phyloP scores from a whole-genome alignment of 2,888 invertebrate genomes.

The Chouioia cunea region DNA sequence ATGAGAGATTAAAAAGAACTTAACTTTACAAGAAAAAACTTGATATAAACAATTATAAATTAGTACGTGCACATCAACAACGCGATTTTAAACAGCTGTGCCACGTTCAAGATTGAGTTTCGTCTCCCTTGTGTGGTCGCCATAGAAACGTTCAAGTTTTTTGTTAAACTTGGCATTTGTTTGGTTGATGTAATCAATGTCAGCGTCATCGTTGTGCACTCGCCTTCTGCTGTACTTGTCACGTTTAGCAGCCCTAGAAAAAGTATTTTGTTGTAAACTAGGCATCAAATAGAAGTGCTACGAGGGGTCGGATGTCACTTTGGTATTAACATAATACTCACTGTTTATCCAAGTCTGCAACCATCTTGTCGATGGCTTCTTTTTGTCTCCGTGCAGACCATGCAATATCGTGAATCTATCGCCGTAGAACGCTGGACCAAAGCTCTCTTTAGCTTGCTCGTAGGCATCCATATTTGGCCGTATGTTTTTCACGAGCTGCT shows the following conservation, averaged over 20 bases:
- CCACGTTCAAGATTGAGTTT: slow-evolving; percentile 99
- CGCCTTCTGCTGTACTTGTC: slow-evolving; percentile 95
- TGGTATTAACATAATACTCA: slow-evolving; percentile 60
- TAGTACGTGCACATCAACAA: too few species aligned
- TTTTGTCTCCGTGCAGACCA: slow-evolving; percentile 89
- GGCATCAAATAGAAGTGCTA: background rate
- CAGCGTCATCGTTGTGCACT: slow-evolving; percentile 97
- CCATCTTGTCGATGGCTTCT: slow-evolving; percentile 93
- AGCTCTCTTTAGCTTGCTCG: slow-evolving; percentile 85
- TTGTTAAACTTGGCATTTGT: slow-evolving; percentile 98
- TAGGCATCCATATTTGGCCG: slow-evolving; percentile 89
- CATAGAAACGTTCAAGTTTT: slow-evolving; percentile 96
- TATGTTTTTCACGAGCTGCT: slow-evolving; percentile 85
- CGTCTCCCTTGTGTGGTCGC: slow-evolving; percentile 97
- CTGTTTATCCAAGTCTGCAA: slow-evolving; percentile 92
- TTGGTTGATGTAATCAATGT: slow-evolving; percentile 99
- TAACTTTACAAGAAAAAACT: background rate
- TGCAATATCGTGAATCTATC: slow-evolving; percentile 91
- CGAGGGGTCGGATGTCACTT: background rate
- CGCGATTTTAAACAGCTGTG: slow-evolving; percentile 84
- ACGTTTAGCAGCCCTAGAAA: slow-evolving; percentile 83
- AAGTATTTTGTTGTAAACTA: slow-evolving; percentile 23
- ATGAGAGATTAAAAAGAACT: background rate
- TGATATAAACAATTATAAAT: background rate
- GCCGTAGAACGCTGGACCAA: slow-evolving; percentile 96